Evolutionary conservation across 1,140 invertebrate species (phyloP), one percentile per base, ranked within the genome.

Genomic region (Musca vetustissima): DNA sequence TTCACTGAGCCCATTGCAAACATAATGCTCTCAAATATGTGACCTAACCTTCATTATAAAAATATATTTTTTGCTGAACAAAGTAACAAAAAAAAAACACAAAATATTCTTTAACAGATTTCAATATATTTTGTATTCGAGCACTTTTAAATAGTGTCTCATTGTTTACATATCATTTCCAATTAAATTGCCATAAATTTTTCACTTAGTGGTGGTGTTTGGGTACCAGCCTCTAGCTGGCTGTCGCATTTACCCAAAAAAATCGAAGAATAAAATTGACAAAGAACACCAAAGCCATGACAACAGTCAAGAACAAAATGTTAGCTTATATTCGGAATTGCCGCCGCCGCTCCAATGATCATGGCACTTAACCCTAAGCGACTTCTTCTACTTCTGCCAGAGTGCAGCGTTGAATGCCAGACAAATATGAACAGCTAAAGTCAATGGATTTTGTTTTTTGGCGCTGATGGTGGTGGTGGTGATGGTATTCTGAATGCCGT

Each of bases 181-280:
- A 68, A 68, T 68, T 68, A 68, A 68, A 68, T 59, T 59, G 67
- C 67, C 52, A 68, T 68, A 68, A 68, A 68, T 68, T 68, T 68
- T 59, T 61, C 53, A 59, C 28, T 61, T 68, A 61, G 36, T 61
- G 32, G 13, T 59, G 36, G 36, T 43, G 6, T 28, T 28, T 59
- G 55, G 28, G n/a, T 61, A 28, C 36, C 36, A 43, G 36, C 36
- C 36, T 43, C 11, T 13, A 8, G 36, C 36, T 43, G 36, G 11
- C 4, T 43, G 36, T 43, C 36, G 36, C 36, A 43, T 43, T 43
- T 43, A 11, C 36, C 11, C 36, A 43, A 43, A 11, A 43, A 43
- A 22, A 25, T 24, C 8, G 8, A 17, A 32, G 2, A 61, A 25
- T 9, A 4, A 25, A 61, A 32, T 61, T 28, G 22, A 61, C n/a